Conservation (phyloP, 2,797 vertebrate genomes). For the Cercopithecus mitis region DNA sequence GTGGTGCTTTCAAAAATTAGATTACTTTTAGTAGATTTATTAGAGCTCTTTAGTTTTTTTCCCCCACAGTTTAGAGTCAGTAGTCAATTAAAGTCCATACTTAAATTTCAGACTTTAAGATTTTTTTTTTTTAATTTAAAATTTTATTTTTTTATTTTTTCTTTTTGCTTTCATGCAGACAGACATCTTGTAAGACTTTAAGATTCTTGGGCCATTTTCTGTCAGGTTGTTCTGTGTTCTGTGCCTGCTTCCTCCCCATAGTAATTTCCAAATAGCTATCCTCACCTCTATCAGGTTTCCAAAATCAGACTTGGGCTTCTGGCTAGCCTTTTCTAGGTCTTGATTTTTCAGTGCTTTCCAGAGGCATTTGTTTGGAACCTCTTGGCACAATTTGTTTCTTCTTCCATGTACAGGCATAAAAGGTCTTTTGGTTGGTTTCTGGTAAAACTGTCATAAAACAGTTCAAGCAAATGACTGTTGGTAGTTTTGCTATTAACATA, state of each 20-base stretch:
- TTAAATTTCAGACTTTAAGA: background rate
- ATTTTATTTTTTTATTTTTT: background rate
- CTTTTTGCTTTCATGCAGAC: background rate
- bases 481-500: background rate
- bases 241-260: background rate
- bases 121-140: background rate
- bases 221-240: background rate
- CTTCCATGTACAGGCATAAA: background rate
- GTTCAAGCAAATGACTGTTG: background rate
- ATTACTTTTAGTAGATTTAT: background rate
- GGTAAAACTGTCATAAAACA: background rate
- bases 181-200: background rate
- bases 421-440: slow-evolving; percentile 42
- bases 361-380: background rate
- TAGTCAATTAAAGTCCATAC: background rate
- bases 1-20: background rate
- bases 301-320: background rate
- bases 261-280: background rate
- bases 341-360: slow-evolving; percentile 1
- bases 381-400: background rate
- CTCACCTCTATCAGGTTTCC: background rate
- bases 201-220: background rate
- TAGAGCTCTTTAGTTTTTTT: background rate
- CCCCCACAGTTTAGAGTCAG: background rate
- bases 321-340: background rate